These are phyloP conservation scores for Phacellophora camtschatica DNA, from an alignment of 30 jellyfish, hydroid and myxozoan genomes.

Conservation along the genomic window DNA sequence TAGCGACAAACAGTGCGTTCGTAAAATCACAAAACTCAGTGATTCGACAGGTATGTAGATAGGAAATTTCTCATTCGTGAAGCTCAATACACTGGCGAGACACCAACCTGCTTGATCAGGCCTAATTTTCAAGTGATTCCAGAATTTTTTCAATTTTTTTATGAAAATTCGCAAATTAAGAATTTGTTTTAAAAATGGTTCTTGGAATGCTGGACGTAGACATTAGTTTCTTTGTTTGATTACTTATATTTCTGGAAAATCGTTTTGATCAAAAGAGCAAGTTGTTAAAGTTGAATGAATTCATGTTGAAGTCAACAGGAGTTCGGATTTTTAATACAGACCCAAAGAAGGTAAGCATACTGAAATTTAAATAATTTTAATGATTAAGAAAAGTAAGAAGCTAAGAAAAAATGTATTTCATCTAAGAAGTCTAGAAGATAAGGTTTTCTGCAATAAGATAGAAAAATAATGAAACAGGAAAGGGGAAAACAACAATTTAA, in stretches of 20 bases:
- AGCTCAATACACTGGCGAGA: not conserved
- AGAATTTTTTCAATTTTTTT: not conserved
- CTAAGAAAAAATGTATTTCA: too few species aligned
- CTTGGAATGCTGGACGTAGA: not conserved
- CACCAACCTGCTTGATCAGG: slow-evolving; percentile 23
- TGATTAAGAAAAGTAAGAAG: too few species aligned
- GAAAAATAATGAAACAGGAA: too few species aligned
- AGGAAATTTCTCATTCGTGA: slow-evolving; percentile 29
- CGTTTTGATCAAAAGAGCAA: too few species aligned
- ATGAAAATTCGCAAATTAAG: not conserved
- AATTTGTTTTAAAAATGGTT: not conserved
- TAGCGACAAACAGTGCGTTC: too few species aligned
- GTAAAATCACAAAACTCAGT: slow-evolving; percentile 28
- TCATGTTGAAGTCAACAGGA: slow-evolving; percentile 76
- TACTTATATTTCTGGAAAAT: not conserved
- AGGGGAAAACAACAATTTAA: too few species aligned
- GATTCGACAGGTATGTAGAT: slow-evolving; percentile 30
- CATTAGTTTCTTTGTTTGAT: not conserved
- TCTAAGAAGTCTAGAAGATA: too few species aligned
- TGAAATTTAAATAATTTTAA: too few species aligned
- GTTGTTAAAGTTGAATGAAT: not conserved
- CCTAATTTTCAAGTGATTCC: slow-evolving; percentile 23
- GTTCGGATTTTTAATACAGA: slow-evolving; percentile 46
- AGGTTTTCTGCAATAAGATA: too few species aligned
- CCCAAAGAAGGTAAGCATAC: slow-evolving; percentile 57